These are phyloP conservation scores for Montipora sp. DNA, from an alignment of 64 coral and sea anemone species.

Conservation along the genomic window DNA sequence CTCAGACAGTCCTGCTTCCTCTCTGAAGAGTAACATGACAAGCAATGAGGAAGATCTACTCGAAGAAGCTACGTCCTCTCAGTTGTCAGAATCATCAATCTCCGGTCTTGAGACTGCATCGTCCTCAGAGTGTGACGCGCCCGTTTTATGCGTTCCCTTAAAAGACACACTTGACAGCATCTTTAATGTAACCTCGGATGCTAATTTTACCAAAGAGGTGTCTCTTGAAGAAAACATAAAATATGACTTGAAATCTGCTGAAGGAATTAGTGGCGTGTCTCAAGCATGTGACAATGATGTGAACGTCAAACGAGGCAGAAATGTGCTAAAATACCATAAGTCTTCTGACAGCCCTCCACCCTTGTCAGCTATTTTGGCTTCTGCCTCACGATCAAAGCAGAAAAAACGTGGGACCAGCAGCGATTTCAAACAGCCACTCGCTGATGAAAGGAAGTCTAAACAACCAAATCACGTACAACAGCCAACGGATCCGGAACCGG, in stretches of 20 bases:
- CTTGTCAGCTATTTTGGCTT: conserved; percentile 17
- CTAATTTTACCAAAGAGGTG: not conserved
- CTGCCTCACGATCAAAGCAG: conserved; percentile 8
- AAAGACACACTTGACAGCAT: not conserved
- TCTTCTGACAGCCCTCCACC: not conserved
- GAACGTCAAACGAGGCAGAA: not conserved
- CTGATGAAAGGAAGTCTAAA: not conserved
- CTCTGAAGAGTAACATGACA: not conserved
- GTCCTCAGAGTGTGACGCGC: not conserved
- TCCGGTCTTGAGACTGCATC: not conserved
- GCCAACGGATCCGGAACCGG: not conserved
- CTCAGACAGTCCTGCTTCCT: not conserved
- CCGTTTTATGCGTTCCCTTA: not conserved
- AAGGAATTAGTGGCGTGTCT: not conserved
- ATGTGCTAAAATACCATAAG: not conserved
- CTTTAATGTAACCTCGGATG: not conserved
- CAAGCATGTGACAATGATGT: not conserved
- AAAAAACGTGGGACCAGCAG: not conserved
- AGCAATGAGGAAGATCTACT: not conserved
- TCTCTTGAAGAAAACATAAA: not conserved
- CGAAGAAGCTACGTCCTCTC: not conserved
- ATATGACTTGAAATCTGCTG: not conserved
- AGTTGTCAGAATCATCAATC: not conserved
- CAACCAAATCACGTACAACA: not conserved
- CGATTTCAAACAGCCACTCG: not conserved